phyloP scores from a whole-genome alignment of 2,113 vertebrate genomes.

The Stomatorhinus ivindoensis region DNA sequence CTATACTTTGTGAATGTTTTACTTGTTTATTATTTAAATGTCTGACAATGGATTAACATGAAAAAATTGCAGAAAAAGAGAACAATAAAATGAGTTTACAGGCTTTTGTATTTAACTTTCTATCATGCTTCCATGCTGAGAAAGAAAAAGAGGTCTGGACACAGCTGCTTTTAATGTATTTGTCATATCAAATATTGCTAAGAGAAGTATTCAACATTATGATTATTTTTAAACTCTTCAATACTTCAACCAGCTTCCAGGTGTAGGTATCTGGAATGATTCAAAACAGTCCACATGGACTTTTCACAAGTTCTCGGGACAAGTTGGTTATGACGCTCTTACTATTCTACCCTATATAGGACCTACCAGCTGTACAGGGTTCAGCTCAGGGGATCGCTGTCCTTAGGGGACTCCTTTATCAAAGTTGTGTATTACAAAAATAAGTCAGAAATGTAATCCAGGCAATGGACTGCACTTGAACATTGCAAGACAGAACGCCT shows the following conservation, averaged over 20 bases:
- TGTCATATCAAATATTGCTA: no score
- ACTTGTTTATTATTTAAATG: neutral
- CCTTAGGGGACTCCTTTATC: no score
- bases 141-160: neutral
- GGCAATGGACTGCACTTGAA: neutral
- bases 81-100: neutral
- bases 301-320: neutral
- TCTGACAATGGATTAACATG: neutral
- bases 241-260: neutral
- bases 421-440: neutral
- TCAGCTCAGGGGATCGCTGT: neutral
- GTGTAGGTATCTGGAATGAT: neutral
- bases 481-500: neutral
- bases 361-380: neutral
- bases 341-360: neutral
- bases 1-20: neutral
- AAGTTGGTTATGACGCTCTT: neutral
- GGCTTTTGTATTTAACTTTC: neutral
- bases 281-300: neutral
- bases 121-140: neutral
- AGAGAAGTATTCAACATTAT: no score
- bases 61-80: neutral
- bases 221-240: neutral
- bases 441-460: neutral
- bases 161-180: no score